phyloP scores from a whole-genome alignment of 2,888 invertebrate genomes.

The Busseola fusca region DNA sequence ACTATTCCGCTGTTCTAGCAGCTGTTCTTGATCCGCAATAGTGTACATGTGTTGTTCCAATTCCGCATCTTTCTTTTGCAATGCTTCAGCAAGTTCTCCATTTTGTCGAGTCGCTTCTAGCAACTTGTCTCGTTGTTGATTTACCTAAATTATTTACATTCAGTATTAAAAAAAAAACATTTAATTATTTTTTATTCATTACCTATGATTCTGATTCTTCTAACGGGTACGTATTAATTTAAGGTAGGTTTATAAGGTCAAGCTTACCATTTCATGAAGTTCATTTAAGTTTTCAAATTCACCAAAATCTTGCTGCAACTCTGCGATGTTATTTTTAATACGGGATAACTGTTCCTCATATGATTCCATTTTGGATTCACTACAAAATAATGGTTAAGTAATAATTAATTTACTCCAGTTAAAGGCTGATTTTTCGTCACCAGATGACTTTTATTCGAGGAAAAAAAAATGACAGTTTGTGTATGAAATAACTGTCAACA shows the following conservation, averaged over 20 bases:
- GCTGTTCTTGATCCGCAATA: conserved; percentile 68
- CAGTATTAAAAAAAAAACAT: background rate
- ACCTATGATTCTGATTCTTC: background rate
- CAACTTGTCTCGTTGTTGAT: conserved; percentile 74
- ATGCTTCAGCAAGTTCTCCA: conserved; percentile 69
- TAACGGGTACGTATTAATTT: background rate
- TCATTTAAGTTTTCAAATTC: conserved; percentile 77
- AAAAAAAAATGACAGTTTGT: too few relatives aligned
- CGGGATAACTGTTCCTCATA: conserved; percentile 77
- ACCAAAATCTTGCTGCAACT: conserved; percentile 78
- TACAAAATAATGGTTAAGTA: conserved; percentile 56
- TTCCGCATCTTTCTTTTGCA: conserved; percentile 75
- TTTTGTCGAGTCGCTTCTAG: conserved; percentile 72
- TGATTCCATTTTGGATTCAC: conserved; percentile 76
- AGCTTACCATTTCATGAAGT: conserved; percentile 75
- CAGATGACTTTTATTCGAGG: too few relatives aligned
- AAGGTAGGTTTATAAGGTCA: background rate
- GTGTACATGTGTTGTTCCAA: conserved; percentile 67
- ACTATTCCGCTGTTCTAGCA: conserved; percentile 72
- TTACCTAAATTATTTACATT: conserved; percentile 66
- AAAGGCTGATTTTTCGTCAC: too few relatives aligned
- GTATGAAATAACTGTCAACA: too few relatives aligned
- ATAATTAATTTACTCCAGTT: background rate
- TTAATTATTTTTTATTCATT: background rate
- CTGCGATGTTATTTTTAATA: conserved; percentile 74